Base-by-base conservation (phyloP, 2,797 vertebrate species). In the Silurus aristotelis region DNA sequence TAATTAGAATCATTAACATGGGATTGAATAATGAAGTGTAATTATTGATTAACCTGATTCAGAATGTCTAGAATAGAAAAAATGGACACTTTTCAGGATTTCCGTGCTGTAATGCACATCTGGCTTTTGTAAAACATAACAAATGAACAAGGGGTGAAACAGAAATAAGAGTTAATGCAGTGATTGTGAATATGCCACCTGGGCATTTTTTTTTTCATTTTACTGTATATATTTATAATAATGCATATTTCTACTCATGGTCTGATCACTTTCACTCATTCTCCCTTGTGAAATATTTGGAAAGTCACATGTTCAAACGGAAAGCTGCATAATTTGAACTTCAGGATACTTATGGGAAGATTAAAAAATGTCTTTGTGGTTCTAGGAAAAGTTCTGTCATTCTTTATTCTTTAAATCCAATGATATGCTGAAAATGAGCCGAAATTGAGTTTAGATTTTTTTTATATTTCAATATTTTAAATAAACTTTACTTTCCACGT, bases 81-180 rank as follows among this genome's bases (percentile, higher is more conserved):
- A 81, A 46, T 38, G 46, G 66, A 71, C 60, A 76, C 38, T 64
- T 70, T 68, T 61, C 20, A 43, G 60, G 48, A 81, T 52, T 78
- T 58, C 70, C 61, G 76, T 80, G 67, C 31, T 67, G 52, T 80
- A 81, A 75, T 64, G 66, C 38, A 82, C 84, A 85, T 87, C 87
- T 75, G 79, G 67, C 22, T 83, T 80, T 86, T 73, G 68, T 77
- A 86, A 61, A 84, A 81, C 77, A 76, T 71, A 15, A 61, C 58
- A 82, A 58, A 85, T 19, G 67, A 52, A 25, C 27, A 12, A 56
- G 55, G 55, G 19, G 22, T 48, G 56, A 77, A 48, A 84, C 13
- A 67, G 38, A 86, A 88, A 61, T 73, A 83, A 68, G 52, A 38
- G 38, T 38, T 38, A 38, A 38, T 76, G 52, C 84, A 27, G 2